phyloP scores from a whole-genome alignment of 2,113 vertebrate species.

The Jacana jacana region DNA sequence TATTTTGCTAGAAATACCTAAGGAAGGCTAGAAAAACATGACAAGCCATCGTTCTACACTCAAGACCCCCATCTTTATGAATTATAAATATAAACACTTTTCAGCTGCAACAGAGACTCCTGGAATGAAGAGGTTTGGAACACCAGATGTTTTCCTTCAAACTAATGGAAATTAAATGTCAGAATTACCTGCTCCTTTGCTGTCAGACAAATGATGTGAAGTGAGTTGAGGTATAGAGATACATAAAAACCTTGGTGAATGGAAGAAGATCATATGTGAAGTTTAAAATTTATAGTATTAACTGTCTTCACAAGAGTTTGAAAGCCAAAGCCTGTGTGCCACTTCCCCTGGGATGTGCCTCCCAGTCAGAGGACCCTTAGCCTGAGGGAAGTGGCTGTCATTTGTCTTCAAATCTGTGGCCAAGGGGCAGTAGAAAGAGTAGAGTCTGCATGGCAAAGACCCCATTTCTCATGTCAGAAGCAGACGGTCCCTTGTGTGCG shows the following conservation, averaged over 20 bases:
- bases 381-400: neutral
- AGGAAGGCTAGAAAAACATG: neutral
- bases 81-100: neutral
- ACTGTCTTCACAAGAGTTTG: neutral
- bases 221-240: neutral
- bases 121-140: neutral
- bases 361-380: neutral
- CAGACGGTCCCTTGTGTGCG: neutral
- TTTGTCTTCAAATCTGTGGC: neutral
- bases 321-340: neutral
- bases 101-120: neutral
- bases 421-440: neutral
- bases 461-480: neutral
- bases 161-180: neutral
- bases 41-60: neutral
- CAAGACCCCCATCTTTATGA: neutral
- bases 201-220: neutral
- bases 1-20: conserved; percentile 6
- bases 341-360: neutral
- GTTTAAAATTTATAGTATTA: neutral
- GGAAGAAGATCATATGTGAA: neutral
- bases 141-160: neutral
- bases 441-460: neutral
- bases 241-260: neutral
- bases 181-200: neutral